Evolutionary conservation across 2,113 vertebrate genomes (phyloP).

Genomic region (Puma concolor): DNA sequence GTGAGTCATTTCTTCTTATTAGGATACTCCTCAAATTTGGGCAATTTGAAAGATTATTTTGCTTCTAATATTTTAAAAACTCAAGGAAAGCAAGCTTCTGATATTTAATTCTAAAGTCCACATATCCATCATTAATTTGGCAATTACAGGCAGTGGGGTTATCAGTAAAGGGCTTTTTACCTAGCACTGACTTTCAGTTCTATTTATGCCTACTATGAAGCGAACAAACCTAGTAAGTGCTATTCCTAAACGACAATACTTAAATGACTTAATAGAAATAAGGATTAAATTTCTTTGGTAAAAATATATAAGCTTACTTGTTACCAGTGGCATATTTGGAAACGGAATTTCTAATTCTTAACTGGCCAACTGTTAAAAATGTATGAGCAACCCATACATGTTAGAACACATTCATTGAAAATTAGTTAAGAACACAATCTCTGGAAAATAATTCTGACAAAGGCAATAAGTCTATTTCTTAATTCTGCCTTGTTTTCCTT

Average conservation of each 20-base stretch:
- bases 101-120: background rate
- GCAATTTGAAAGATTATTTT: background rate
- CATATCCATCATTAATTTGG: background rate
- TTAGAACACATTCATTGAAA: background rate
- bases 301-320: background rate
- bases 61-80: constrained; percentile 44
- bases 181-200: background rate
- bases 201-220: background rate
- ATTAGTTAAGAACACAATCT: background rate
- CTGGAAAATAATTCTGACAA: background rate
- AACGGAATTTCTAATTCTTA: background rate
- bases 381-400: background rate
- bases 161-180: background rate
- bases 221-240: background rate
- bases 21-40: background rate
- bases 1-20: background rate
- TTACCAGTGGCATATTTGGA: background rate
- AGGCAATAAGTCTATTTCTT: background rate
- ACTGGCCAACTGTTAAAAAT: constrained; percentile 33
- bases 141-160: background rate
- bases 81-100: background rate
- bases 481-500: constrained; percentile 2
- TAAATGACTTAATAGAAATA: background rate
- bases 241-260: background rate
- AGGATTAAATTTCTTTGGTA: background rate